Percentiles rank a stretch among this genome's conserved stretches.
Conservation (phyloP, 2,888 invertebrate genomes). For the Smittia aterrima region DNA sequence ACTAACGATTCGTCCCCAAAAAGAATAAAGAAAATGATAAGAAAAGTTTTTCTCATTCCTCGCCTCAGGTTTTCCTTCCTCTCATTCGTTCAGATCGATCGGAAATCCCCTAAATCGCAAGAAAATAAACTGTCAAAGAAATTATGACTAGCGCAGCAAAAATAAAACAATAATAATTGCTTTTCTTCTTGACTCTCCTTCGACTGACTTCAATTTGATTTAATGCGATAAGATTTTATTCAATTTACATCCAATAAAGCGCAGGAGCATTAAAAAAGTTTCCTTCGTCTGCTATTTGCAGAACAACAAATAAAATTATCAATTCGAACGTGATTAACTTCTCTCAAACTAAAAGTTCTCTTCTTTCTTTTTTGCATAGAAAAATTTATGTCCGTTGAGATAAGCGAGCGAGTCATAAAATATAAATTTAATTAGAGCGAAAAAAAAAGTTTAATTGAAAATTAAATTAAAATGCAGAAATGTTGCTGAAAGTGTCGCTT, state of each 20-base stretch:
- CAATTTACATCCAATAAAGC: not conserved
- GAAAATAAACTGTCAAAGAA: not conserved
- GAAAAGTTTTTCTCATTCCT: not conserved
- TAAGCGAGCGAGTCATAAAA: conserved; percentile 17
- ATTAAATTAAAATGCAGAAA: conserved; percentile 20
- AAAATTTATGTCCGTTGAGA: not conserved
- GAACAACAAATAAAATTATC: conserved; percentile 15
- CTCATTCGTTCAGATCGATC: not conserved
- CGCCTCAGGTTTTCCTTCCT: too few relatives aligned
- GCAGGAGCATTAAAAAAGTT: not conserved
- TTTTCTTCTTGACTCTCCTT: not conserved
- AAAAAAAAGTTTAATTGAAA: conserved; percentile 19
- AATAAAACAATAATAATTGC: not conserved
- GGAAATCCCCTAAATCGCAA: not conserved
- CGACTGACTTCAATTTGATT: not conserved
- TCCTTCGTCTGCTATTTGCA: not conserved
- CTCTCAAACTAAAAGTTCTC: not conserved
- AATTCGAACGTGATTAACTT: conserved; percentile 19
- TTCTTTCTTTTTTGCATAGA: not conserved
- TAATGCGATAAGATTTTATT: not conserved
- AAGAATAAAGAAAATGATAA: too few relatives aligned
- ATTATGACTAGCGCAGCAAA: not conserved
- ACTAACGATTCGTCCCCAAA: too few relatives aligned
- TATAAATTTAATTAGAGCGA: conserved; percentile 19
- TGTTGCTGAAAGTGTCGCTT: not conserved